Conservation (phyloP, 2,797 vertebrate genomes). For the Psittacula echo region DNA sequence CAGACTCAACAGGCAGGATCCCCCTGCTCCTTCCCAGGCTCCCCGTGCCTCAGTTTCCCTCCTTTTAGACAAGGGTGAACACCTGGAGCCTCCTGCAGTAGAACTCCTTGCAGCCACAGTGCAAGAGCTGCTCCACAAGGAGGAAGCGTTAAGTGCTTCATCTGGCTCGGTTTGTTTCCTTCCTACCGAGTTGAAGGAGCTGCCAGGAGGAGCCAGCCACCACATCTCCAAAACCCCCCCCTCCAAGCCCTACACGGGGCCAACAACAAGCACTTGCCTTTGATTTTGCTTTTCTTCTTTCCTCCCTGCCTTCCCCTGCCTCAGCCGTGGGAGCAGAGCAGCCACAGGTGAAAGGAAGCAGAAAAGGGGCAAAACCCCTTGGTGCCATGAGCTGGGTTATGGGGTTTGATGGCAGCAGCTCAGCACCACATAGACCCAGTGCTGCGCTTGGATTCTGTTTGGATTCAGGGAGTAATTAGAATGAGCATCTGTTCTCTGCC, state of each 20-base stretch:
- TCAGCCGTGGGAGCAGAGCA: background rate
- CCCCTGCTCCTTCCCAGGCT: background rate
- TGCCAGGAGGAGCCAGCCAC: background rate
- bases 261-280: background rate
- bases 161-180: background rate
- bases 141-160: background rate
- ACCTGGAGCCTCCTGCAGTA: background rate
- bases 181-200: background rate
- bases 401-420: background rate
- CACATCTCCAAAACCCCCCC: background rate
- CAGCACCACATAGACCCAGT: rapidly evolving
- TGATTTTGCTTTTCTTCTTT: background rate
- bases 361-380: background rate
- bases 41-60: background rate
- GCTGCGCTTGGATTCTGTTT: background rate
- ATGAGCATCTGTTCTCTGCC: background rate
- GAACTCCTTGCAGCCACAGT: background rate
- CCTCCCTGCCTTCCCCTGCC: background rate
- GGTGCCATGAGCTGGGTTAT: background rate
- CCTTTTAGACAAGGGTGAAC: background rate
- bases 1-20: background rate
- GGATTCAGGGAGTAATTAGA: background rate
- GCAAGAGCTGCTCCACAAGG: background rate
- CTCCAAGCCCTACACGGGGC: background rate
- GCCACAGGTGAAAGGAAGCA: background rate